A percentile compares a stretch with the other conserved stretches of the same genome.
These are phyloP conservation scores for Pegea sp. DNA, from an alignment of 23 tunicate species.

Conservation along the genomic window DNA sequence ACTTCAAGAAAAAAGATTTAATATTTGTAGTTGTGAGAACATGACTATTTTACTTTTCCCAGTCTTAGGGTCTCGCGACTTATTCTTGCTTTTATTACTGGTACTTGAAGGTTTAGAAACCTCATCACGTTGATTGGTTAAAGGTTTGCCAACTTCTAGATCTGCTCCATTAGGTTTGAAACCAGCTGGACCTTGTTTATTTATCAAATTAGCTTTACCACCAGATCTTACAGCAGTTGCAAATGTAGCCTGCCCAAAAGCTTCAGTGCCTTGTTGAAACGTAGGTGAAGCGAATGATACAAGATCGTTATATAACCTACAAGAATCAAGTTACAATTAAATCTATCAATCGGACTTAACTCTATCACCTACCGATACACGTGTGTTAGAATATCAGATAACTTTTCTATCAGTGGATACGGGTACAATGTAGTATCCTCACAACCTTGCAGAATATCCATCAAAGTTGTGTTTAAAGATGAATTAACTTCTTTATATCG, in stretches of 20 bases:
- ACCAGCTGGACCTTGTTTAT: too few species aligned
- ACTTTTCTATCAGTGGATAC: conserved; percentile 45
- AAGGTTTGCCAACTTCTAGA: too few species aligned
- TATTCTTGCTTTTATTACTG: too few species aligned
- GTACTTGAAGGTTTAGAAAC: too few species aligned
- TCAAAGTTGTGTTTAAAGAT: conserved; percentile 33
- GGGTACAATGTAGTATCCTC: conserved; percentile 62
- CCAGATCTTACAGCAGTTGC: conserved; percentile 37
- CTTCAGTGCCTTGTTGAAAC: conserved; percentile 5
- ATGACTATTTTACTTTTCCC: conserved; percentile 70
- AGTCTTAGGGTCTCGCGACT: conserved; percentile 62
- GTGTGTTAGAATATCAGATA: conserved; percentile 23
- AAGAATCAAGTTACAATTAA: too few species aligned
- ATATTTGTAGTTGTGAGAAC: neutral
- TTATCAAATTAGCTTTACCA: too few species aligned
- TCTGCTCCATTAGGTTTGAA: too few species aligned
- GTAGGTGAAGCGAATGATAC: conserved; percentile 51
- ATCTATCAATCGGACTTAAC: too few species aligned
- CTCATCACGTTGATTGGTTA: too few species aligned
- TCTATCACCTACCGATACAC: conserved; percentile 32
- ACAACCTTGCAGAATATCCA: conserved; percentile 59
- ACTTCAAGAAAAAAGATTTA: conserved; percentile 9
- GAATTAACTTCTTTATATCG: conserved; percentile 47
- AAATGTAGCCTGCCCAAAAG: conserved; percentile 30
- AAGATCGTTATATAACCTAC: conserved; percentile 47